Evolutionary conservation across 2,113 vertebrate species (phyloP).

Genomic region (Solea senegalensis): DNA sequence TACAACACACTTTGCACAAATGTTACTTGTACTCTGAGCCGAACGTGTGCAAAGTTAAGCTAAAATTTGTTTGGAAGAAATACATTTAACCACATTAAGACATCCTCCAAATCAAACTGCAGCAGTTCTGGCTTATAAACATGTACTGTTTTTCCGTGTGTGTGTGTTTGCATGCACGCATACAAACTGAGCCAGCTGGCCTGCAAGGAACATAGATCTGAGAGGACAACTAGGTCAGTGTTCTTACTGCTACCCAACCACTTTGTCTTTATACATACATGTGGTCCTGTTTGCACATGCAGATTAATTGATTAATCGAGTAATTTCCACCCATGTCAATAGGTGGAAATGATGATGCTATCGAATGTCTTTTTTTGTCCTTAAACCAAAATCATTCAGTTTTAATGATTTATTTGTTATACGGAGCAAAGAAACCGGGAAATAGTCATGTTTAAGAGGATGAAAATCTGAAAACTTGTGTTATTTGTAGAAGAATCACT

Average conservation of each 20-base stretch:
- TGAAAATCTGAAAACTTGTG: too few relatives aligned
- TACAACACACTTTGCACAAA: background rate
- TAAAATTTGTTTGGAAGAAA: constrained; percentile 5
- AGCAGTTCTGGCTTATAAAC: constrained; percentile 8
- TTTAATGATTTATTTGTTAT: too few relatives aligned
- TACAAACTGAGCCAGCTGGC: constrained; percentile 58
- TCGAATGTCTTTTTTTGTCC: too few relatives aligned
- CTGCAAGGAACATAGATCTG: constrained; percentile 61
- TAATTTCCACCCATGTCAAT: too few relatives aligned
- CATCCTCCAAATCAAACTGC: constrained; percentile 1
- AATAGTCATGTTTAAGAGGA: too few relatives aligned
- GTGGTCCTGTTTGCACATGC: constrained; percentile 46
- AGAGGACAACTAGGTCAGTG: constrained; percentile 71
- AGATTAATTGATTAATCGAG: background rate
- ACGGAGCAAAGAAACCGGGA: too few relatives aligned
- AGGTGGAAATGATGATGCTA: too few relatives aligned
- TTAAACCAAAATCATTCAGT: too few relatives aligned
- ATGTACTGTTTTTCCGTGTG: constrained; percentile 1
- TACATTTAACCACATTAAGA: constrained; percentile 5
- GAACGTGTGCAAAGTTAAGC: background rate
- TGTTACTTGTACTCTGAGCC: background rate
- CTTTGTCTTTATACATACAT: constrained; percentile 21
- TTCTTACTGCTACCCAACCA: constrained; percentile 44
- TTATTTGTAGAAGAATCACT: too few relatives aligned
- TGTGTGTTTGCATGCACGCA: background rate